A percentile compares a stretch with the other conserved stretches of the same genome.
phyloP scores from a whole-genome alignment of 2,113 vertebrate species.

The Thunnus thynnus region DNA sequence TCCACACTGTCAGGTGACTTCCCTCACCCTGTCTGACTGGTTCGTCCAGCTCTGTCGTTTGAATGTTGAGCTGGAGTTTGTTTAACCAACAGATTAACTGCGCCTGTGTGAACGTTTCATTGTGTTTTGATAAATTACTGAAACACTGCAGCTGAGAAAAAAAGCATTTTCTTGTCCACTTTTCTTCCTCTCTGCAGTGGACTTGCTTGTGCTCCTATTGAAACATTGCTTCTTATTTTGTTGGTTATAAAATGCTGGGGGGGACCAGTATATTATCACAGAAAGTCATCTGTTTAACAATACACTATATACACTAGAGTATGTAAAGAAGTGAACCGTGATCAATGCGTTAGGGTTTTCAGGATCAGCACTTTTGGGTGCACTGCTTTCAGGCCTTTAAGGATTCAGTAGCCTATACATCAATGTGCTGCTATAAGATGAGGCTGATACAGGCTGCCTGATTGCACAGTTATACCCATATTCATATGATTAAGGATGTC shows the following conservation, averaged over 20 bases:
- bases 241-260: too few species aligned
- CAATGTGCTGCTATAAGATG: background rate
- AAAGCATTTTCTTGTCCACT: background rate
- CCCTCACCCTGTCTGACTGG: constrained; percentile 48
- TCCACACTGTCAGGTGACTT: background rate
- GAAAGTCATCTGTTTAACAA: background rate
- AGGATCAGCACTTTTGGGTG: background rate
- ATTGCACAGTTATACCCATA: background rate
- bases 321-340: too few species aligned
- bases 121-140: constrained; percentile 19
- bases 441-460: background rate
- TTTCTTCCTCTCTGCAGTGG: background rate
- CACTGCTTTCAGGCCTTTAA: background rate
- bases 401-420: background rate
- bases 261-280: background rate
- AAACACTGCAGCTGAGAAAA: background rate
- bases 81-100: constrained; percentile 55
- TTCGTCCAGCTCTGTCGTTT: constrained; percentile 42
- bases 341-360: too few species aligned
- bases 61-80: constrained; percentile 40
- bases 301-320: background rate
- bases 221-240: background rate
- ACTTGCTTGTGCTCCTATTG: too few species aligned
- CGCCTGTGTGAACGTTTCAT: background rate
- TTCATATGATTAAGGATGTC: background rate